phyloP scores from a whole-genome alignment of 1,140 invertebrate species.

The Danaus plexippus region DNA sequence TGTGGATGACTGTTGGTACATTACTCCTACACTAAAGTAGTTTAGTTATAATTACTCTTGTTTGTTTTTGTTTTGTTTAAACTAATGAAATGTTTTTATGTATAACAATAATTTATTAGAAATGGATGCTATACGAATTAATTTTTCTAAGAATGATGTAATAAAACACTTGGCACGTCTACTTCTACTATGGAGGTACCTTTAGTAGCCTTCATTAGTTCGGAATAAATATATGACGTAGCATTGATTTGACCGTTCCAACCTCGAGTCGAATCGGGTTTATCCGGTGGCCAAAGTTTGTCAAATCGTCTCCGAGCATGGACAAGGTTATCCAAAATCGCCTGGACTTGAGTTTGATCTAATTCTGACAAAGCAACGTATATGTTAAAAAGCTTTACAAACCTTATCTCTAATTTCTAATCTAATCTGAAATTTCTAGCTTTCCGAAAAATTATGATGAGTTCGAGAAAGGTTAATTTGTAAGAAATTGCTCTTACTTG shows the following conservation, averaged over 20 bases:
- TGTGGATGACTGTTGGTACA: too few relatives aligned
- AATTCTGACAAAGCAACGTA: conserved; percentile 58
- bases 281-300: conserved; percentile 47
- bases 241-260: conserved; percentile 54
- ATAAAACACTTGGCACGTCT: background rate
- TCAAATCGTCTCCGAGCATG: conserved; percentile 51
- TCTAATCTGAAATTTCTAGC: too few relatives aligned
- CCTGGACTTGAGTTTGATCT: conserved; percentile 56
- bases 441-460: too few relatives aligned
- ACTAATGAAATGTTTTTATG: too few relatives aligned
- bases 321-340: conserved; percentile 58
- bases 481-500: conserved; percentile 70
- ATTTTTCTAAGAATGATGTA: too few relatives aligned
- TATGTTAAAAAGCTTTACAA: conserved; percentile 45
- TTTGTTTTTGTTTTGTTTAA: too few relatives aligned
- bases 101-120: too few relatives aligned
- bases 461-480: background rate
- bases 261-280: conserved; percentile 32
- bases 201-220: conserved; percentile 58
- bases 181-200: conserved; percentile 31
- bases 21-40: too few relatives aligned
- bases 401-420: too few relatives aligned
- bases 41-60: too few relatives aligned
- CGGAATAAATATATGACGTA: conserved; percentile 45
- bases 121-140: too few relatives aligned